Evolutionary conservation across 2,888 invertebrate species (phyloP), one percentile per base, ranked within the genome.

Genomic region (Athripsodes cinereus): DNA sequence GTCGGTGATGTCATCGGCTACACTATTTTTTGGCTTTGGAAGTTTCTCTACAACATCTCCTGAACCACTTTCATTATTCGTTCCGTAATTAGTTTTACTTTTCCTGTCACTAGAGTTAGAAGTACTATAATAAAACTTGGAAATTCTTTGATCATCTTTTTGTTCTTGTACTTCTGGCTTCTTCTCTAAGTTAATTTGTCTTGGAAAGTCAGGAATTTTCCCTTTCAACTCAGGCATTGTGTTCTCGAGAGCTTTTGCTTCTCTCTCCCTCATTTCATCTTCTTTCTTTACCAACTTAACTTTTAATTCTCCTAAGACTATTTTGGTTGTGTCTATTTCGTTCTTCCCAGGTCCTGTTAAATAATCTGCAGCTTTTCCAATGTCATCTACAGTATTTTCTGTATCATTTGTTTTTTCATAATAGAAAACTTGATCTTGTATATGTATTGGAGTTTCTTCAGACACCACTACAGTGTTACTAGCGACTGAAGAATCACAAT

Each of bases 351-450:
- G 79, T 0, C 66, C 74, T 0, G 75, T 76, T 0, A 68, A 69
- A 1, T 73, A 58, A 66, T 78, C 77, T 2, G 66, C 70, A 0
- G 68, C 69, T 2, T 56, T 20, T 8, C 3, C 55, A 13, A 67
- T 40, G 5, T 13, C 22, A 13, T 13, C n/a, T 8, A 16, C 19
- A 18, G 13, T 22, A 48, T 50, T 20, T 13, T 16, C 68, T 61
- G 75, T 74, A 1, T 76, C 76, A 1, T 77, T 77, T 0, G 75
- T 77, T 67, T 70, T 76, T 1, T 76, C 66, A 35, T 71, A 76
- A 68, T 75, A 79, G 65, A 75, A 79, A 51, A 79, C 79, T 68
- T 79, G 78, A 65, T 79, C 79, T 62, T 67, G 74, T 18, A 70
- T 67, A 63, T 74, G 74, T 52, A 70, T 66, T 63, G 73, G 74